These are phyloP conservation scores for Hylia prasina DNA, from an alignment of 2,113 vertebrate species.

Conservation along the genomic window DNA sequence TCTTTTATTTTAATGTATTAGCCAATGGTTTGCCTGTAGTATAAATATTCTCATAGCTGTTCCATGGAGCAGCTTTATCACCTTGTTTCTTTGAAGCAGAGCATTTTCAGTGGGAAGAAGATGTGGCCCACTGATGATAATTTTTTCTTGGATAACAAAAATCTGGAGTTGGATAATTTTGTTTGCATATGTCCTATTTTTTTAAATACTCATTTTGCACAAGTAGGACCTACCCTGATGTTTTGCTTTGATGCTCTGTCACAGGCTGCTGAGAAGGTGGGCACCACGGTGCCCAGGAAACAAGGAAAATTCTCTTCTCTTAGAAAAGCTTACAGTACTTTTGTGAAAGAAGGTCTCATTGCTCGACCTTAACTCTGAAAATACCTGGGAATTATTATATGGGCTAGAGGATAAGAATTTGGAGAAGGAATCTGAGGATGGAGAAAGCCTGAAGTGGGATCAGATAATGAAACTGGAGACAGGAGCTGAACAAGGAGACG, in stretches of 20 bases:
- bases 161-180: not conserved
- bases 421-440: not conserved
- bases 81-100: not conserved
- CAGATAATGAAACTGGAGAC: not conserved
- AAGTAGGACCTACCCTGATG: not conserved
- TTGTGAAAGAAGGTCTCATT: not conserved
- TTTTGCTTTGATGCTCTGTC: not conserved
- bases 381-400: not conserved
- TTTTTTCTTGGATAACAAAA: not conserved
- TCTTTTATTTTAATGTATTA: not conserved
- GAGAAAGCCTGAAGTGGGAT: not conserved
- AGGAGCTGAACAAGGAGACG: not conserved
- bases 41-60: not conserved
- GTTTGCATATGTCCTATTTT: not conserved
- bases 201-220: not conserved
- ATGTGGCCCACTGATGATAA: not conserved
- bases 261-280: not conserved
- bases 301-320: not conserved
- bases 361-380: not conserved
- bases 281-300: not conserved
- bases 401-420: not conserved
- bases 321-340: not conserved
- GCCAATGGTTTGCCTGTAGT: not conserved
- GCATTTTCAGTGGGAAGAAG: not conserved
- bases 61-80: not conserved